Conservation (phyloP, 2,797 vertebrate genomes). For the Pipistrellus pygmaeus region DNA sequence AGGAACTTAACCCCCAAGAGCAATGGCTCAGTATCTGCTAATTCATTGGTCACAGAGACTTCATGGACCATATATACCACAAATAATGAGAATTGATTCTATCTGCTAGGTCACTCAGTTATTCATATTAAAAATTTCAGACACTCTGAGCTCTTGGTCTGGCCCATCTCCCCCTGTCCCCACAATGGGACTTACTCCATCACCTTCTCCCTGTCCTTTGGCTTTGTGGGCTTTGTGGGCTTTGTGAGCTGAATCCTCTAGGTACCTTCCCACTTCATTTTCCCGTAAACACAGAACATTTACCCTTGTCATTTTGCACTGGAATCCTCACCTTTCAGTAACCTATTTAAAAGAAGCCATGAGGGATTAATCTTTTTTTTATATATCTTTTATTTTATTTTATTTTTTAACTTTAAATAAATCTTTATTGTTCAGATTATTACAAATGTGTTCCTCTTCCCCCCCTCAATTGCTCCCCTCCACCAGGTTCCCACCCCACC, state of each 20-base stretch:
- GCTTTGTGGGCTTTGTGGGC: too few species aligned
- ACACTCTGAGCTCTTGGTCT: not conserved
- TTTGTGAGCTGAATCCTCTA: not conserved
- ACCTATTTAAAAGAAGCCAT: constrained; percentile 30
- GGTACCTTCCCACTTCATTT: not conserved
- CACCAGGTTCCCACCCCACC: too few species aligned
- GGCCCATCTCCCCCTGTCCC: not conserved
- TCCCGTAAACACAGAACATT: not conserved
- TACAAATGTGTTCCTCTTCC: too few species aligned
- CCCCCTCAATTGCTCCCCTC: too few species aligned
- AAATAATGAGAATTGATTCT: not conserved
- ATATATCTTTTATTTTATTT: too few species aligned
- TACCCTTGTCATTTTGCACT: not conserved
- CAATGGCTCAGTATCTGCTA: not conserved
- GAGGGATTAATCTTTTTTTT: not conserved
- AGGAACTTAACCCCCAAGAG: not conserved
- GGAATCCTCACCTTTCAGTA: not conserved
- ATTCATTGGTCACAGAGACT: not conserved
- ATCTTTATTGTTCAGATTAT: too few species aligned
- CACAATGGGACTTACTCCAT: not conserved
- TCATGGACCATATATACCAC: not conserved
- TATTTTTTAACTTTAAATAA: too few species aligned
- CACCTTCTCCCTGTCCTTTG: not conserved
- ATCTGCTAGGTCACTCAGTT: not conserved
- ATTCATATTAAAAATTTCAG: not conserved